Evolutionary conservation across 2,888 invertebrate species (phyloP), one percentile per base, ranked within the genome.

Genomic region (Caenorhabditis sp.): DNA sequence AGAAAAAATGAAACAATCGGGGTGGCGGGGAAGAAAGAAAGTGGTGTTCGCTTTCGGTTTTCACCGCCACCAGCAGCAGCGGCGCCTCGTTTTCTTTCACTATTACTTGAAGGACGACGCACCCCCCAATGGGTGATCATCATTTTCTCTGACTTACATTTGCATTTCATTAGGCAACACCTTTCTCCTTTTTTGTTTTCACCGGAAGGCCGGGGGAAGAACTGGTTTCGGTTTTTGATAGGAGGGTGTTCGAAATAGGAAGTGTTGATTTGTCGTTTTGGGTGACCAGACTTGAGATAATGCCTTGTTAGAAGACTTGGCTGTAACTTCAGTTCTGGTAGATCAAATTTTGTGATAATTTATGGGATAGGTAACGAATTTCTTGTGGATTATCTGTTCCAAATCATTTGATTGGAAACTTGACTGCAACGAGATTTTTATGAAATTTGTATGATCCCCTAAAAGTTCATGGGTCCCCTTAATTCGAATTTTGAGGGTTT

Each of bases 141-240:
- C n/a, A n/a, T 38, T 58, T 68, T 26, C 26, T 59, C 28, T 70
- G 76, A 76, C 44, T 76, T 59, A 16, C 19, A 77, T 77, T 77
- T 77, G 77, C 77, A 77, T 77, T 77, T 77, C 70, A 77, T 77
- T 77, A 77, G 61, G 19, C 14, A 24, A n/a, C 64, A 22, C 38
- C 54, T 66, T 51, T 24, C 19, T 14, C 28, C 31, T 47, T 47
- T 8, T 24, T 26, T 14, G 26, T 26, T 61, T 61, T 61, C 58
- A 38, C 68, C 68, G 66, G 59, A 76, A 38, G 44, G 24, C 14
- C 4, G 10, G 22, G 38, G 3, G 26, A 10, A 44, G 44, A 77
- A 77, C 77, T 77, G 63, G 61, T 77, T 63, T 63, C 10, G 4
- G 16, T 49, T 58, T 76, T 66, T 66, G 49, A 54, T 24, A 24